phyloP scores from a whole-genome alignment of 1,140 invertebrate genomes.

The Contarinia nasturtii region DNA sequence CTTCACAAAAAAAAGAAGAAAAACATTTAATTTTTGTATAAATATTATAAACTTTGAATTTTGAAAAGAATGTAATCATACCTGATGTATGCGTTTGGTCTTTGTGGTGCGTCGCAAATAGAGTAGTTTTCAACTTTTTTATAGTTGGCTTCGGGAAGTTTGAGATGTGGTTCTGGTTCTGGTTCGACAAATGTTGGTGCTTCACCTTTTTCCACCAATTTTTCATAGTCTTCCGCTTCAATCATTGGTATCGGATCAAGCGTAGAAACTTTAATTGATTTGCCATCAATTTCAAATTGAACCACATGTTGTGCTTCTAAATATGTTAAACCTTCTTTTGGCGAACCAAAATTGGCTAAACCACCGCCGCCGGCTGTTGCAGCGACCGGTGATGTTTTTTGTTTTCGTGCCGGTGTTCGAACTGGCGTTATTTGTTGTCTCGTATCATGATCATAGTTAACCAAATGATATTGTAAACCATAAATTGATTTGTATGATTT shows the following conservation, averaged over 20 bases:
- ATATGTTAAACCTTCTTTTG: constrained; percentile 44
- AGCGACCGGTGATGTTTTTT: constrained; percentile 27
- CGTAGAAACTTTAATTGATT: constrained; percentile 31
- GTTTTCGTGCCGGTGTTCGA: constrained; percentile 20
- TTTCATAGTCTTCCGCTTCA: constrained; percentile 40
- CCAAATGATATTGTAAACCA: constrained; percentile 69
- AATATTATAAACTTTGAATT: too few species aligned
- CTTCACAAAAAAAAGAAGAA: constrained; percentile 21
- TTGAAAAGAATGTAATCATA: too few species aligned
- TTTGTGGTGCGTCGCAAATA: constrained; percentile 57
- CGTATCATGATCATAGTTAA: constrained; percentile 64
- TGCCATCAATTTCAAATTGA: constrained; percentile 66
- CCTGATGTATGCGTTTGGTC: constrained; percentile 56
- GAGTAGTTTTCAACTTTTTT: constrained; percentile 58
- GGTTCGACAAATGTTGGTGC: constrained; percentile 30
- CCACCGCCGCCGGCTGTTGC: constrained; percentile 16
- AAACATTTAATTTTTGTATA: too few species aligned
- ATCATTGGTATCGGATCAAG: constrained; percentile 39
- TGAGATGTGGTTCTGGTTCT: constrained; percentile 30
- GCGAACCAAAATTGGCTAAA: constrained; percentile 28
- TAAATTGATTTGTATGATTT: constrained; percentile 69
- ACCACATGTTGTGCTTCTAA: constrained; percentile 65
- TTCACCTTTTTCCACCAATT: constrained; percentile 29
- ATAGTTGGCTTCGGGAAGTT: constrained; percentile 67
- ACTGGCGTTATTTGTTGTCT: constrained; percentile 29